These are phyloP conservation scores for Drosophila peninsularis DNA, from an alignment of 2,888 invertebrate genomes.

Conservation along the genomic window DNA sequence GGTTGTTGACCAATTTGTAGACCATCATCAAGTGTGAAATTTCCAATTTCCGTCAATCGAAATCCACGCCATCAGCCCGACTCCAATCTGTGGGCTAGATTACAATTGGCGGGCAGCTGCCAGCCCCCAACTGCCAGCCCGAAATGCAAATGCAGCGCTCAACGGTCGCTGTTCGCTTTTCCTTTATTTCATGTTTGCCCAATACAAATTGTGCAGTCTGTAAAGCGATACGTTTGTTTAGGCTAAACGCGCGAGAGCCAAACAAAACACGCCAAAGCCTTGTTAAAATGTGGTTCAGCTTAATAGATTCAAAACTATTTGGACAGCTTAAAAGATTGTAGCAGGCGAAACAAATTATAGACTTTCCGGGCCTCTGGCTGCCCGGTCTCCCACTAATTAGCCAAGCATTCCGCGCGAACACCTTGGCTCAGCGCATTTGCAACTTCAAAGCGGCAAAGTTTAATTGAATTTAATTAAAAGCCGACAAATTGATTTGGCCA, in stretches of 20 bases:
- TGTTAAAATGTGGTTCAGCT: slow-evolving; percentile 10
- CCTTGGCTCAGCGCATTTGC: slow-evolving; percentile 17
- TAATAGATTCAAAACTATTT: slow-evolving; percentile 15
- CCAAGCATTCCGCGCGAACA: slow-evolving; percentile 25
- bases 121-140: too few species aligned
- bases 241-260: slow-evolving; percentile 23
- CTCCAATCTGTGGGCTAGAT: slow-evolving; percentile 14
- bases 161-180: slow-evolving; percentile 40
- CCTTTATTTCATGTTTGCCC: slow-evolving; percentile 36
- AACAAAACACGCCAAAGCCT: neutral
- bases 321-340: slow-evolving; percentile 8
- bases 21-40: slow-evolving; percentile 84
- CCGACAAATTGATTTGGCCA: slow-evolving; percentile 70
- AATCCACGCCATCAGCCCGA: slow-evolving; percentile 1
- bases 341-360: slow-evolving; percentile 1
- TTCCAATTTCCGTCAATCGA: slow-evolving; percentile 84
- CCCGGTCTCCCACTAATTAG: slow-evolving; percentile 25
- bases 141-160: slow-evolving; percentile 57
- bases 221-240: slow-evolving; percentile 55
- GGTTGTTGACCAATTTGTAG: slow-evolving; percentile 78
- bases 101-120: slow-evolving; percentile 9
- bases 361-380: neutral
- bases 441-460: slow-evolving; percentile 57
- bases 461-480: slow-evolving; percentile 77
- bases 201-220: slow-evolving; percentile 53